Conservation (phyloP, 2,113 vertebrate genomes). For the Rhabdornis inornatus region DNA sequence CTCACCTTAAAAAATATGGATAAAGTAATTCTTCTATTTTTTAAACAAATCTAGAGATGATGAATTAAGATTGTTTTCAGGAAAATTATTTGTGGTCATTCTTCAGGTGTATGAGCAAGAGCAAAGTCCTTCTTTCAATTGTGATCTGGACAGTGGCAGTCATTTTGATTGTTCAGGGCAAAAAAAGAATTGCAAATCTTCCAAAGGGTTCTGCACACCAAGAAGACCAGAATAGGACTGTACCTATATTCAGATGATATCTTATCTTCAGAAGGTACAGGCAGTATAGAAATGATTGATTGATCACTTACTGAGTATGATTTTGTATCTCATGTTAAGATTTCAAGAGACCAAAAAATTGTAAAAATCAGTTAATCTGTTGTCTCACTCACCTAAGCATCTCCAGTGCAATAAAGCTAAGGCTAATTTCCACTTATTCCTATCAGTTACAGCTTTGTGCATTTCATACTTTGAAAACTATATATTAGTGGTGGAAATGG, state of each 20-base stretch:
- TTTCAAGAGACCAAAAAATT: neutral
- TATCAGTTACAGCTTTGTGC: neutral
- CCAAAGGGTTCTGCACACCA: neutral
- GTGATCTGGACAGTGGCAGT: neutral
- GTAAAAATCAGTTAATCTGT: neutral
- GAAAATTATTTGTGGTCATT: neutral
- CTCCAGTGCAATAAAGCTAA: neutral
- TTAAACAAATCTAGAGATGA: neutral
- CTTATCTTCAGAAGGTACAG: neutral
- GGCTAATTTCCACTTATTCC: neutral
- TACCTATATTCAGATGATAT: neutral
- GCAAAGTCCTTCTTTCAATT: neutral
- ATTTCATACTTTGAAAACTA: neutral
- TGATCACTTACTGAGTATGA: neutral
- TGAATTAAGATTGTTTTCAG: neutral
- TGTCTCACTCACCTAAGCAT: neutral
- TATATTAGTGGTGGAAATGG: neutral
- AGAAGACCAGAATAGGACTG: neutral
- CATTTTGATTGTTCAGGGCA: neutral
- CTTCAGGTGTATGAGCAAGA: neutral
- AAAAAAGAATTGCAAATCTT: neutral
- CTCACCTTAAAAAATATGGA: neutral
- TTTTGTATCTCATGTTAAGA: neutral
- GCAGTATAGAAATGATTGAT: neutral
- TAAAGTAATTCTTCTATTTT: neutral